These are phyloP conservation scores for Callyntrura sp. DNA, from an alignment of 2,888 invertebrate genomes.

Conservation along the genomic window DNA sequence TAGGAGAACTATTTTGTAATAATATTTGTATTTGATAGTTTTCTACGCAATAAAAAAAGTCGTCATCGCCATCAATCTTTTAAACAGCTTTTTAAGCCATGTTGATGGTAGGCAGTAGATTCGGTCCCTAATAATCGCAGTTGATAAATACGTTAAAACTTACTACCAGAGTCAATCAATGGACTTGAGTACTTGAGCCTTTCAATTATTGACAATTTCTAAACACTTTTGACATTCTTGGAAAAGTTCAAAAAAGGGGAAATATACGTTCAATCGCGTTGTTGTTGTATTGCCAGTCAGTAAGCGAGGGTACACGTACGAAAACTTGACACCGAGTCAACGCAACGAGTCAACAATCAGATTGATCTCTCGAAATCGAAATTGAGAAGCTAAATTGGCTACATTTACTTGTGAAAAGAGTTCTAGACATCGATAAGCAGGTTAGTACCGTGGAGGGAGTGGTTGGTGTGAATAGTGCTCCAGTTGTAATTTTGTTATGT, in stretches of 20 bases:
- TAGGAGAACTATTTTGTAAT: too few relatives aligned
- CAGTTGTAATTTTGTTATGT: background rate
- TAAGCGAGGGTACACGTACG: conserved; percentile 8
- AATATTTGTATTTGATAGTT: too few relatives aligned
- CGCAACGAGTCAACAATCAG: background rate
- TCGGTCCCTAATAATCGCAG: background rate
- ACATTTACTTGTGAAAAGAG: background rate
- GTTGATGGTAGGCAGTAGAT: background rate
- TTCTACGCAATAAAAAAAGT: background rate
- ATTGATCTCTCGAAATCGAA: background rate
- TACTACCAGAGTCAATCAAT: conserved; percentile 32
- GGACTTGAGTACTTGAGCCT: conserved; percentile 54
- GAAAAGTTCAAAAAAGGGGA: conserved; percentile 36
- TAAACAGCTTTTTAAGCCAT: background rate
- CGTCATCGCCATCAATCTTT: background rate
- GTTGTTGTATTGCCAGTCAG: background rate
- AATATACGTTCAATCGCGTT: conserved; percentile 28
- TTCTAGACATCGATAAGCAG: background rate
- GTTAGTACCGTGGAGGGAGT: background rate
- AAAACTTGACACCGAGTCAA: background rate
- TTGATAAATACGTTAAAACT: background rate
- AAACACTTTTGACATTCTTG: conserved; percentile 3
- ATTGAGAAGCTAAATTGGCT: background rate
- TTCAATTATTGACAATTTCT: conserved; percentile 51
- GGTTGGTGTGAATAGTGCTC: too few relatives aligned